A percentile compares a stretch with the other conserved stretches of the same genome.
Conservation (phyloP, 2,113 vertebrate genomes). For the Psettodes erumei region DNA sequence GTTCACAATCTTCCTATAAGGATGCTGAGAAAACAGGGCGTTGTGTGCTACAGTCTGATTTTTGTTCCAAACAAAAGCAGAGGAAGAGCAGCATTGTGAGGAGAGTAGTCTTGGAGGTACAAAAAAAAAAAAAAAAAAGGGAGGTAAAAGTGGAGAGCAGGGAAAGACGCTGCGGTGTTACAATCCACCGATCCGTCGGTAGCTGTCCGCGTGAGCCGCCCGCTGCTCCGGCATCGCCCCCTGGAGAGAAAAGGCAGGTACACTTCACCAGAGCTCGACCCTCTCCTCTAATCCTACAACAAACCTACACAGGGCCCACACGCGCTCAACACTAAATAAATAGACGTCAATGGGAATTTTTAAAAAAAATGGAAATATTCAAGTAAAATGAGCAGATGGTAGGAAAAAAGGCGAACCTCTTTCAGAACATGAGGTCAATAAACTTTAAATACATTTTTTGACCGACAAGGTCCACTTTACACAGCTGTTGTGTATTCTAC, state of each 20-base stretch:
- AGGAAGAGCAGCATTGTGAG: conserved; percentile 26
- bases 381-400: too few species aligned
- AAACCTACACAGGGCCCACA: neutral
- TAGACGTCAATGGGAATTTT: neutral
- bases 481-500: too few species aligned
- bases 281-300: conserved; percentile 10
- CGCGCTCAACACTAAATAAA: neutral
- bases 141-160: conserved; percentile 26
- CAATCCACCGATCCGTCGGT: conserved; percentile 92
- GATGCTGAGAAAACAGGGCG: conserved; percentile 13
- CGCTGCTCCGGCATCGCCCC: conserved; percentile 89
- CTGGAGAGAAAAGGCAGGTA: conserved; percentile 91
- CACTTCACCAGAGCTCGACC: conserved; percentile 87
- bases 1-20: conserved; percentile 46
- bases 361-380: neutral
- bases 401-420: too few species aligned
- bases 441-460: too few species aligned
- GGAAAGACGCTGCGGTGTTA: conserved; percentile 79
- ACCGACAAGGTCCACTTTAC: too few species aligned
- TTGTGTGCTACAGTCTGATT: conserved; percentile 3
- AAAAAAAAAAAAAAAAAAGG: too few species aligned
- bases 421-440: too few species aligned
- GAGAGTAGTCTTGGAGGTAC: conserved; percentile 12
- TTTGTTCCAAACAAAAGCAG: conserved; percentile 8
- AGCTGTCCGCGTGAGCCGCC: conserved; percentile 91